Conservation (phyloP, 2,113 vertebrate genomes). For the Ceyx cyanopectus region DNA sequence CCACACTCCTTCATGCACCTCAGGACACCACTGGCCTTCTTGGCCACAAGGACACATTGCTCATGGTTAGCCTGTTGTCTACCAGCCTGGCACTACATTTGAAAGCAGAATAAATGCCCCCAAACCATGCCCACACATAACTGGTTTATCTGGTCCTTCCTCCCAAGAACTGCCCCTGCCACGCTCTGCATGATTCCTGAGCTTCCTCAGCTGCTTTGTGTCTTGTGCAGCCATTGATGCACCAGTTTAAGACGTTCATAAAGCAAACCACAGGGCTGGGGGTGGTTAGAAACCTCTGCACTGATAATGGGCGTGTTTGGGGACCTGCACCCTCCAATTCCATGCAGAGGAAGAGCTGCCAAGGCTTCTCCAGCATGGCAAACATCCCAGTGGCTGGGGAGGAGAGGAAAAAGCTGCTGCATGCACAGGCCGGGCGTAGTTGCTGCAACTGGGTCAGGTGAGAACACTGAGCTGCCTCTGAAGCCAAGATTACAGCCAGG, state of each 20-base stretch:
- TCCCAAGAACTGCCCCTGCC: not conserved
- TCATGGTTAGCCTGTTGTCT: not conserved
- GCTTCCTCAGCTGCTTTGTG: not conserved
- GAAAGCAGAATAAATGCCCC: not conserved
- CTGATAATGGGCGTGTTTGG: accelerated
- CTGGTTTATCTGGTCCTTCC: conserved; percentile 11
- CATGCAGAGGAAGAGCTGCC: not conserved
- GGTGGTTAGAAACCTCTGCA: not conserved
- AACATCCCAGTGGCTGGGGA: not conserved
- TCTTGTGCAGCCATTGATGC: not conserved
- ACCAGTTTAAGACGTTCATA: not conserved
- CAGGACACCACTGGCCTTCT: not conserved
- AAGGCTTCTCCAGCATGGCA: not conserved
- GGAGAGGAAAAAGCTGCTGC: not conserved
- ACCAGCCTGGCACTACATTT: not conserved
- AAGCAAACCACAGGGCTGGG: not conserved
- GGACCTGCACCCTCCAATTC: not conserved
- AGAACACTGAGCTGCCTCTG: not conserved
- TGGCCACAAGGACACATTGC: not conserved
- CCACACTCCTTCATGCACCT: not conserved
- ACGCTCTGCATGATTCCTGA: accelerated
- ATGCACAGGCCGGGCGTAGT: not conserved
- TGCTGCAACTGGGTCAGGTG: not conserved
- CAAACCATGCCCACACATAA: not conserved
- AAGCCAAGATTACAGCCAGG: not conserved